Conservation (phyloP, 2,797 vertebrate species). For the Astyanax mexicanus region DNA sequence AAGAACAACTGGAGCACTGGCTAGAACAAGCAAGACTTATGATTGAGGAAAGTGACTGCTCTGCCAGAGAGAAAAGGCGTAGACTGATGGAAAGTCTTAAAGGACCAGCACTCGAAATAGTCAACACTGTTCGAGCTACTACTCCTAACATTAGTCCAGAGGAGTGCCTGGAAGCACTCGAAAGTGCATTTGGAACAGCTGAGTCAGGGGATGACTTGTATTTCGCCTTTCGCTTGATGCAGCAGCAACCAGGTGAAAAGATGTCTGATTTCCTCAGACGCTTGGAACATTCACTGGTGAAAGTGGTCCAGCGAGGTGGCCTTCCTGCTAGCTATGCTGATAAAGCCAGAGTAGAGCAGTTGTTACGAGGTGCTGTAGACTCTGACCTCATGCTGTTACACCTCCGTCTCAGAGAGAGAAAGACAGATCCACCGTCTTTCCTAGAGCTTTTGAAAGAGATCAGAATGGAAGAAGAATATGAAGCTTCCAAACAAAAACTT, state of each 20-base stretch:
- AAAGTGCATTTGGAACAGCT: too few relatives aligned
- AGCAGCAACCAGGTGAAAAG: conserved; percentile 25
- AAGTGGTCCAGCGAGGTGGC: conserved; percentile 30
- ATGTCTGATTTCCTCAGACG: conserved; percentile 27
- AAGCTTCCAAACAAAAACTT: conserved; percentile 28
- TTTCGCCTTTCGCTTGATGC: conserved; percentile 19
- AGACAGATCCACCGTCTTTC: conserved; percentile 14
- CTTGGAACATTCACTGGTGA: conserved; percentile 7
- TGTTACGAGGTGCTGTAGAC: conserved; percentile 11
- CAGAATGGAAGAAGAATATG: conserved; percentile 27
- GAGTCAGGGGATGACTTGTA: conserved; percentile 34
- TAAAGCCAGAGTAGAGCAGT: conserved; percentile 6
- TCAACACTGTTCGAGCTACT: conserved; percentile 10
- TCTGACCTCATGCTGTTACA: conserved; percentile 46
- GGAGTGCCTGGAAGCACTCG: conserved; percentile 21
- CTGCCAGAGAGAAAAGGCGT: conserved; percentile 22
- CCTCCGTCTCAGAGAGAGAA: conserved; percentile 22
- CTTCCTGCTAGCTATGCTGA: background rate
- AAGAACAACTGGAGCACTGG: conserved; percentile 19
- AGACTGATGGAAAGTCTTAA: conserved; percentile 30
- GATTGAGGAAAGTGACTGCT: conserved; percentile 34
- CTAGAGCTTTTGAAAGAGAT: conserved; percentile 36
- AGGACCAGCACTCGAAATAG: conserved; percentile 32
- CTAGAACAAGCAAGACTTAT: conserved; percentile 20
- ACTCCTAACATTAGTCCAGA: conserved; percentile 25